Evolutionary conservation across 2,797 vertebrate genomes (phyloP).

Genomic region (Pantherophis alleghaniensis): DNA sequence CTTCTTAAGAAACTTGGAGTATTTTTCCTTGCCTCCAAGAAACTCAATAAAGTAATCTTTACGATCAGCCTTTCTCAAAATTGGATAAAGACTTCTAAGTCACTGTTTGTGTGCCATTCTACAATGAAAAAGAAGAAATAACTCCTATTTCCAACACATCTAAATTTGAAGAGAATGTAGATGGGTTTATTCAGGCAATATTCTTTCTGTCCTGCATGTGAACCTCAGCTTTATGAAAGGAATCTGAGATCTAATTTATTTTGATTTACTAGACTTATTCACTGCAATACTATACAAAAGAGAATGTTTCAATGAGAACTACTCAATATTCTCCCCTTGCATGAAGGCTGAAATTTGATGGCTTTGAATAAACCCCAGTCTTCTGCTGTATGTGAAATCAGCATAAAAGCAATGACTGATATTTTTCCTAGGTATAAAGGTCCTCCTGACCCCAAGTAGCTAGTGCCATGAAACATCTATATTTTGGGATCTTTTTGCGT

Average conservation of each 20-base stretch:
- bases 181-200: neutral
- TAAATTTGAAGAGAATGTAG: neutral
- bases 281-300: neutral
- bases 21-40: neutral
- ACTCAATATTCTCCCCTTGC: neutral
- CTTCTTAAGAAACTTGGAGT: neutral
- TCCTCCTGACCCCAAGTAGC: neutral
- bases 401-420: neutral
- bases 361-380: neutral
- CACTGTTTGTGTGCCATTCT: neutral
- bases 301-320: neutral
- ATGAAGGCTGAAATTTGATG: neutral
- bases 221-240: neutral
- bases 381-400: neutral
- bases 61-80: neutral
- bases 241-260: neutral
- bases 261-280: neutral
- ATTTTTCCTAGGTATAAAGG: neutral
- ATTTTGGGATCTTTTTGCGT: neutral
- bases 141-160: neutral
- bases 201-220: neutral
- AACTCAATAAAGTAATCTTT: neutral
- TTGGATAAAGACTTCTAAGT: neutral
- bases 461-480: neutral
- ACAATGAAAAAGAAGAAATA: neutral